A percentile compares a stretch with the other conserved stretches of the same genome.
Conservation (phyloP, 2,113 vertebrate genomes). For the Triplophysa dalaica region DNA sequence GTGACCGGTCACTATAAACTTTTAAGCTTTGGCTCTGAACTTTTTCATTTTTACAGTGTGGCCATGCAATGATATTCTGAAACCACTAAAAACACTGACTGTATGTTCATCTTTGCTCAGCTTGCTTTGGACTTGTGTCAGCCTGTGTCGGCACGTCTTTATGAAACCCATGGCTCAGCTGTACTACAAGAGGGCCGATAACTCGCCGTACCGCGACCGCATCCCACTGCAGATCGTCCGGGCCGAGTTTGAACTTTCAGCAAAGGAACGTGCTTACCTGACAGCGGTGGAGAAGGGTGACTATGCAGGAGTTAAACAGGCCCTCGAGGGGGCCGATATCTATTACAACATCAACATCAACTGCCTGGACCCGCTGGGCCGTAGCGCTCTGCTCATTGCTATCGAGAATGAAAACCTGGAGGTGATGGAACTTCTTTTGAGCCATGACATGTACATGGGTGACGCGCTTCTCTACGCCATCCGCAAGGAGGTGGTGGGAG, state of each 20-base stretch:
- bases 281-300: constrained; percentile 96
- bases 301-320: constrained; percentile 92
- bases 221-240: constrained; percentile 95
- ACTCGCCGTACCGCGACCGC: constrained; percentile 92
- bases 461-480: constrained; percentile 96
- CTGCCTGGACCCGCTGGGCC: constrained; percentile 95
- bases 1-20: no score
- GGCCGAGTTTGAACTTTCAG: constrained; percentile 91
- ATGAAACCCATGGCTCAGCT: constrained; percentile 91
- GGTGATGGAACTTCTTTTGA: constrained; percentile 95
- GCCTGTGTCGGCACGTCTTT: constrained; percentile 15
- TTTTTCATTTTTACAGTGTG: no score
- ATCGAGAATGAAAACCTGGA: constrained; percentile 98
- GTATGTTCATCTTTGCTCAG: constrained; percentile 11
- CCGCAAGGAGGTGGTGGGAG: constrained; percentile 96
- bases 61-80: neutral
- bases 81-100: neutral
- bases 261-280: constrained; percentile 91
- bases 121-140: constrained; percentile 23
- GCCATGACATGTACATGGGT: constrained; percentile 88
- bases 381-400: constrained; percentile 94
- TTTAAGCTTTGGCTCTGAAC: no score
- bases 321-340: constrained; percentile 91
- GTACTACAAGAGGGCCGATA: constrained; percentile 95
- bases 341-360: constrained; percentile 99